Evolutionary conservation across 2,888 invertebrate genomes (phyloP), one percentile per base, ranked within the genome.

Genomic region (Euphydryas editha): DNA sequence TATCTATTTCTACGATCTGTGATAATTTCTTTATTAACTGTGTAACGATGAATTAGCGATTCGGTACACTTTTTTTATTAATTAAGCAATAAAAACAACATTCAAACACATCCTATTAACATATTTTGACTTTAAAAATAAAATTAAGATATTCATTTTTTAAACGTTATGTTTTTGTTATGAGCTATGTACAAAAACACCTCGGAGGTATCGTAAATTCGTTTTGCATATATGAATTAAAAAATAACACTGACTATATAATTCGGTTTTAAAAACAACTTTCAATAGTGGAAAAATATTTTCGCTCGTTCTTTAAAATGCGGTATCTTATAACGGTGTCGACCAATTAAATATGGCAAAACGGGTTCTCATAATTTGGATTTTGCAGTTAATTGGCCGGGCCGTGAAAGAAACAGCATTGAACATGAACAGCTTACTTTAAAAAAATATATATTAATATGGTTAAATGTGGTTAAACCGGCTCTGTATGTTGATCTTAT

Each of bases 341-440:
- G 54, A 59, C 66, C 75, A 75, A 76, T 75, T 73, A 70, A 73
- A 78, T 72, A 72, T 57, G 67, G 65, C 67, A 69, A 63, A 72
- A 76, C 76, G 67, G 74, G 75, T 75, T 75, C 59, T 57, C 73
- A 70, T 71, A 72, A 76, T 78, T 84, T 83, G 80, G 74, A 77
- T 76, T 76, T 70, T 72, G 73, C 77, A 74, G 75, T 80, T 83
- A 84, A 83, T 83, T 83, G 80, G 81, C 68, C 61, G 49, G 30
- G 58, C 54, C 54, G 54, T 54, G 54, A 54, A 54, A 54, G 54
- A 54, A 30, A 30, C 58, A 59, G 58, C 58, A 59, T 64, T 64
- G 58, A 42, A 64, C 58, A 49, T 59, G 63, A 51, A 64, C 55
- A 44, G 60, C 36, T 62, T 62, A 58, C 58, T 49, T 44, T 63